phyloP scores from a whole-genome alignment of 1,140 invertebrate genomes.

The Camponotus floridanus region DNA sequence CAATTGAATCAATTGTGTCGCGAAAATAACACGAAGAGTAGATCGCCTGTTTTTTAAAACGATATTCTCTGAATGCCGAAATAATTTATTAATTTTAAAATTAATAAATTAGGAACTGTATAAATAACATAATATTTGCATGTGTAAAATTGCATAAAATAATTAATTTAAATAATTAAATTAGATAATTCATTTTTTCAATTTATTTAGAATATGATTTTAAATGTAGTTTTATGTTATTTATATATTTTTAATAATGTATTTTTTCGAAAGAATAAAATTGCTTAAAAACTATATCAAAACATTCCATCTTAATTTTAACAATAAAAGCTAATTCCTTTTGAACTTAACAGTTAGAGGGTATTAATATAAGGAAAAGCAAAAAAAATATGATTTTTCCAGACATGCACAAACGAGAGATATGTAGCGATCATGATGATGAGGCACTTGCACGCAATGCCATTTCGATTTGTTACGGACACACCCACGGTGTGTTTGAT shows the following conservation, averaged over 20 bases:
- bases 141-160: neutral
- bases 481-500: constrained; percentile 46
- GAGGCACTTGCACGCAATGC: constrained; percentile 57
- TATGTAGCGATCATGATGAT: constrained; percentile 53
- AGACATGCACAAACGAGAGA: constrained; percentile 17
- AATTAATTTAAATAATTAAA: neutral
- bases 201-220: neutral
- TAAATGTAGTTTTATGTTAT: neutral
- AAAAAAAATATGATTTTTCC: neutral
- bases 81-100: neutral
- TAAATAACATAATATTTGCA: neutral
- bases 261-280: neutral
- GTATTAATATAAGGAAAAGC: neutral
- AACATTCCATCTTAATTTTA: neutral
- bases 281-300: neutral
- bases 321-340: no score
- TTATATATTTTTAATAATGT: neutral
- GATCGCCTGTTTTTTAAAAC: neutral
- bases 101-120: neutral
- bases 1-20: neutral
- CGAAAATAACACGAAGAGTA: neutral
- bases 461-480: constrained; percentile 57
- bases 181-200: no score
- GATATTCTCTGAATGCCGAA: neutral
- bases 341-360: neutral